A percentile compares a stretch with the other conserved stretches of the same genome.
phyloP scores from a whole-genome alignment of 2,888 invertebrate genomes.

The Drosophila stalkeri region DNA sequence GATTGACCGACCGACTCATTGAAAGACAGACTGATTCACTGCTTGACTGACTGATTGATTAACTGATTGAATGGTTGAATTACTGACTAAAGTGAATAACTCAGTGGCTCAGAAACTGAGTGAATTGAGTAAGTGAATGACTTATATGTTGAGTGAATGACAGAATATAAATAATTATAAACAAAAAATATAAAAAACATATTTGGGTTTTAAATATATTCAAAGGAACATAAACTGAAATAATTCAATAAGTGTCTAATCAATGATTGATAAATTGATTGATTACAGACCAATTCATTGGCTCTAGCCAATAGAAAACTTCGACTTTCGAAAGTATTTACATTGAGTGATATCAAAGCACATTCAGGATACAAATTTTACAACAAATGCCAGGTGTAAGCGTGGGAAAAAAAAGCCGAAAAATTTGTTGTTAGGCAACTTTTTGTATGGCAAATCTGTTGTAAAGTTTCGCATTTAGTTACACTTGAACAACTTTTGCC shows the following conservation, averaged over 20 bases:
- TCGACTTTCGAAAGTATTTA: not conserved
- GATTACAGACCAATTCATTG: not conserved
- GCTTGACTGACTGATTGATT: not conserved
- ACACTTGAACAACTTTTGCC: slow-evolving; percentile 1
- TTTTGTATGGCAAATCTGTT: not conserved
- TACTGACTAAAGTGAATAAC: not conserved
- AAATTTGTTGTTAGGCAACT: not conserved
- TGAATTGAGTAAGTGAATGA: not conserved
- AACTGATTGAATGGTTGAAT: not conserved
- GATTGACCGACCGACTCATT: not conserved
- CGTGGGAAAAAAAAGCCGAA: not conserved
- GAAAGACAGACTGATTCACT: no score
- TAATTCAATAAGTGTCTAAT: not conserved
- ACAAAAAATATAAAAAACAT: no score
- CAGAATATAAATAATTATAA: no score
- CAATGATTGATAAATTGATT: no score
- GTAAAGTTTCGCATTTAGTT: not conserved
- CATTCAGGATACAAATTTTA: not conserved
- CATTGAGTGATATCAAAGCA: not conserved
- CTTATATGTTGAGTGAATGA: not conserved
- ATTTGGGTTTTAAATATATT: not conserved
- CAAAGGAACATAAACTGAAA: not conserved
- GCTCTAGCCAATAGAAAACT: not conserved
- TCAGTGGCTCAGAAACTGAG: no score
- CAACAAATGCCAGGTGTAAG: not conserved